Evolutionary conservation across 2,888 invertebrate genomes (phyloP), one percentile per base, ranked within the genome.

Genomic region (Mythimna loreyi): DNA sequence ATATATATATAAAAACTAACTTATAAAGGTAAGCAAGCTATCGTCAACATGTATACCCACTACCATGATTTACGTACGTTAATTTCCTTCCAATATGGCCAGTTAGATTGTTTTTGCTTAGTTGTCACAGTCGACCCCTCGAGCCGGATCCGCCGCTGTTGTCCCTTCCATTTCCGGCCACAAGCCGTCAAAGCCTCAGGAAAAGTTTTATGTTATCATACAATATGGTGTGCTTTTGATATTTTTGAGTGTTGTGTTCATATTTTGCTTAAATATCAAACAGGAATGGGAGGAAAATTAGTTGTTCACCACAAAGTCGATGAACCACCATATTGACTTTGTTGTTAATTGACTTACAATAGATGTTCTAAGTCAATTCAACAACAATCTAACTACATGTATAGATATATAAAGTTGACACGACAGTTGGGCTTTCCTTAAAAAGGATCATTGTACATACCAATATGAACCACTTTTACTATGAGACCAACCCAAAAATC

Each of bases 131-230:
- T 85, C 84, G 86, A 86, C 90, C 91, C 89, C 85, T 81, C 83
- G 75, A 83, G 89, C 95, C 95, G 95, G 94, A 92, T 89, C 89
- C 84, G 92, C 92, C 87, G 90, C 90, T 90, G 89, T 90, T 92
- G 93, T 92, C 92, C 93, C 89, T 86, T 91, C 92, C 91, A 94
- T 93, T 93, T 94, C 95, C 94, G 91, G 88, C 86, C 90, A 72
- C 88, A 84, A 85, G 82, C 88, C 85, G 91, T 91, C 90, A 93
- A 92, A 91, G 90, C 85, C 80, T 84, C 84, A n/a, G 83, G 82
- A 85, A 87, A 90, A 89, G 86, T 91, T 91, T 82, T 86, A 85
- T 86, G 86, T 82, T 88, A 85, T 87, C 85, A 81, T 84, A 81
- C 84, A 85, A 83, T 82, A 80, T 45, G 49, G 25, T 69, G 72